phyloP scores from a whole-genome alignment of 2,113 vertebrate species.

The cattle (Bos taurus) region ARS-UCD2.0 NC_037339.1:40593001-40593500 shows the following conservation, averaged over 20 bases:
- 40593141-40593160: not conserved
- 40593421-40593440: not conserved
- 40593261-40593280: not conserved
- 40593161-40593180: not conserved
- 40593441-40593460: not conserved
- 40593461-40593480: not conserved
- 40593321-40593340: not conserved
- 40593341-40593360: not conserved
- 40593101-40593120: not conserved
- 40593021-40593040: not conserved
- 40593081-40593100: not conserved
- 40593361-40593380: not conserved
- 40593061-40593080: not conserved
- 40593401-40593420: not conserved
- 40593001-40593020: not conserved
- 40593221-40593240: not conserved
- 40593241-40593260: not conserved
- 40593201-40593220: not conserved
- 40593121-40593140: not conserved
- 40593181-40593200: not conserved
- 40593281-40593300: not conserved
- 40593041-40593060: not conserved
- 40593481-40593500: not conserved
- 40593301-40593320: not conserved
- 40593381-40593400: not conserved